Percentiles rank a stretch among this genome's conserved stretches.
These are phyloP conservation scores for Osmerus mordax DNA, from an alignment of 2,113 vertebrate species.

Conservation along the genomic window DNA sequence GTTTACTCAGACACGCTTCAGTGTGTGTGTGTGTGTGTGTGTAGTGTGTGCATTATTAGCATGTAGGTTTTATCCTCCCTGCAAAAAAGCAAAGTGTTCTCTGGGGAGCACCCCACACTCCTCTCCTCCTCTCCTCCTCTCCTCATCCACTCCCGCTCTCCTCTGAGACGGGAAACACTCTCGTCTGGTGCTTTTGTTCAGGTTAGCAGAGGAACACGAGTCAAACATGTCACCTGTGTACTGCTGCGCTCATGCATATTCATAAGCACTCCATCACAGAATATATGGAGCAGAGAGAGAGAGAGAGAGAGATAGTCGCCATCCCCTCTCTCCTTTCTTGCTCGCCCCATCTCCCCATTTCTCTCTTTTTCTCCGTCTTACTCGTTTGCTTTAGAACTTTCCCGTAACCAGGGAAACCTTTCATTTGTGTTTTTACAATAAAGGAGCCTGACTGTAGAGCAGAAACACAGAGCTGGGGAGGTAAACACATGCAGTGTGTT, in stretches of 20 bases:
- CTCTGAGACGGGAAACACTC: conserved; percentile 31
- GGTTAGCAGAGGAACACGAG: conserved; percentile 61
- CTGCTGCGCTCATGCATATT: conserved; percentile 72
- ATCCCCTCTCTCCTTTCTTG: no score
- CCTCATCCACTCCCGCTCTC: conserved; percentile 45
- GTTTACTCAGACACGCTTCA: conserved; percentile 28
- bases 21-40: conserved; percentile 32
- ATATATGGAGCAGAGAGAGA: conserved; percentile 37
- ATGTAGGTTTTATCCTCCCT: conserved; percentile 63
- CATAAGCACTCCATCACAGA: conserved; percentile 55
- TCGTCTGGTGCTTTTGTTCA: conserved; percentile 61
- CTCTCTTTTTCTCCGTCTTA: conserved; percentile 22
- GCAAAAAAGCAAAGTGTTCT: conserved; percentile 58
- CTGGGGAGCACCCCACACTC: conserved; percentile 50
- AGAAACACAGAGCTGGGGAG: conserved; percentile 4
- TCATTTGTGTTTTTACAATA: conserved; percentile 33
- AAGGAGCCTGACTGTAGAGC: conserved; percentile 27
- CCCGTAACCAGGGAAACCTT: conserved; percentile 42
- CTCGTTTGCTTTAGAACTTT: conserved; percentile 52
- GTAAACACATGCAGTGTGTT: conserved; percentile 8
- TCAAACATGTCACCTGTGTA: conserved; percentile 71
- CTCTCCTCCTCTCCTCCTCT: not conserved
- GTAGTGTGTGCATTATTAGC: conserved; percentile 67
- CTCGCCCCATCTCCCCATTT: conserved; percentile 5
- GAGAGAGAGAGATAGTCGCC: conserved; percentile 38